Evolutionary conservation across 2,113 vertebrate genomes (phyloP).

Genomic region (Rostratula benghalensis): DNA sequence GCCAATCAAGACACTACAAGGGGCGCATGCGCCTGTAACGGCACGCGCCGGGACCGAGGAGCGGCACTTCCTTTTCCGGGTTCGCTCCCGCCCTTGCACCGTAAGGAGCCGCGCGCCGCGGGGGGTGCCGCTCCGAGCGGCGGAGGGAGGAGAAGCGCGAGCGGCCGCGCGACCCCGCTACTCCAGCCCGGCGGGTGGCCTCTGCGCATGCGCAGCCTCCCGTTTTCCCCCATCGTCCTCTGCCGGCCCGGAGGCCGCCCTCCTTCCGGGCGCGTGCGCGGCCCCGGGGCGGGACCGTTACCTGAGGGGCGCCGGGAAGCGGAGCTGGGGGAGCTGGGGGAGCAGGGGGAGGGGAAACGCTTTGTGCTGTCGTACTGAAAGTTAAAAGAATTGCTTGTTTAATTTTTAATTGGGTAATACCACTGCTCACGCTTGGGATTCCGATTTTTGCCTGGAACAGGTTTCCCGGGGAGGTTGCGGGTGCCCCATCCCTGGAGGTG

Average conservation of each 20-base stretch:
- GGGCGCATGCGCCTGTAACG: accelerated
- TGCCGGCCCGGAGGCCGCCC: no score
- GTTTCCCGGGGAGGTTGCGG: no score
- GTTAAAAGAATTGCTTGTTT: no score
- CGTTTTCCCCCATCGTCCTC: no score
- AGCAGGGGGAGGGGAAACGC: accelerated
- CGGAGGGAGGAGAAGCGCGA: neutral
- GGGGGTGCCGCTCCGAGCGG: accelerated
- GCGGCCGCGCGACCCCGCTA: neutral
- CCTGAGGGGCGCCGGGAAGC: no score
- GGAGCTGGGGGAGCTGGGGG: neutral
- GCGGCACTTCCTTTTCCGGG: neutral
- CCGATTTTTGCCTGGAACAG: no score
- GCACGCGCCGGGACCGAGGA: accelerated
- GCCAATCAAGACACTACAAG: accelerated
- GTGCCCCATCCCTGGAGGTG: neutral
- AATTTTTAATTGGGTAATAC: neutral
- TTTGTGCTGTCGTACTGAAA: neutral
- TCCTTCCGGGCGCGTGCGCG: no score
- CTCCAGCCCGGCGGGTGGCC: neutral
- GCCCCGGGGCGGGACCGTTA: neutral
- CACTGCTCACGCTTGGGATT: neutral
- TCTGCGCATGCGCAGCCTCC: neutral
- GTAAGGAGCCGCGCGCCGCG: neutral
- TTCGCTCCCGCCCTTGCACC: accelerated